These are phyloP conservation scores for Pinctada fucata DNA, from an alignment of 2,888 invertebrate genomes.

Conservation along the genomic window DNA sequence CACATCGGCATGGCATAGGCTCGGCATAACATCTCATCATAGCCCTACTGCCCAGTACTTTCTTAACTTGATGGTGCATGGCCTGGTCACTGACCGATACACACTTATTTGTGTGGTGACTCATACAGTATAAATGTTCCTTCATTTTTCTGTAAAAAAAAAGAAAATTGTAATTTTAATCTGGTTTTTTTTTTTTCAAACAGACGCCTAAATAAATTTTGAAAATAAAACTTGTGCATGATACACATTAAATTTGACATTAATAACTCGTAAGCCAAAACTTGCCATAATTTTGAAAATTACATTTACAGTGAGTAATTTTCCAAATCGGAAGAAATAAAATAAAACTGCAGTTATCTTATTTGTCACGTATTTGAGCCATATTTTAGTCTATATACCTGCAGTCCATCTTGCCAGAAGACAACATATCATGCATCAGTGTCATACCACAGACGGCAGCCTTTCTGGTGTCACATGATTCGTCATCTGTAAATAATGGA, in stretches of 20 bases:
- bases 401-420: constrained; percentile 18
- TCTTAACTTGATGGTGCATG: constrained; percentile 7
- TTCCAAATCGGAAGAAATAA: too few relatives aligned
- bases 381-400: constrained; percentile 6
- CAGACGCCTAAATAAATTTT: too few relatives aligned
- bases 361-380: too few relatives aligned
- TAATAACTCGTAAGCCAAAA: too few relatives aligned
- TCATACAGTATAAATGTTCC: constrained; percentile 25
- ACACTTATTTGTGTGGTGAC: constrained; percentile 30
- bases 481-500: constrained; percentile 25
- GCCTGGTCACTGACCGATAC: constrained; percentile 25
- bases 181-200: too few relatives aligned
- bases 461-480: constrained; percentile 25
- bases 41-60: constrained; percentile 4
- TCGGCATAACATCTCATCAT: constrained; percentile 34
- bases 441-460: constrained; percentile 33
- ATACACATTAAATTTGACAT: too few relatives aligned
- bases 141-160: constrained; percentile 16
- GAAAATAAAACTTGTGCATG: too few relatives aligned
- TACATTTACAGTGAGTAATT: neutral
- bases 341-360: too few relatives aligned
- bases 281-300: neutral
- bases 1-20: constrained; percentile 31
- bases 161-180: neutral
- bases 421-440: constrained; percentile 19